Evolutionary conservation across 2,888 invertebrate species (phyloP).

Genomic region (Syritta pipiens): DNA sequence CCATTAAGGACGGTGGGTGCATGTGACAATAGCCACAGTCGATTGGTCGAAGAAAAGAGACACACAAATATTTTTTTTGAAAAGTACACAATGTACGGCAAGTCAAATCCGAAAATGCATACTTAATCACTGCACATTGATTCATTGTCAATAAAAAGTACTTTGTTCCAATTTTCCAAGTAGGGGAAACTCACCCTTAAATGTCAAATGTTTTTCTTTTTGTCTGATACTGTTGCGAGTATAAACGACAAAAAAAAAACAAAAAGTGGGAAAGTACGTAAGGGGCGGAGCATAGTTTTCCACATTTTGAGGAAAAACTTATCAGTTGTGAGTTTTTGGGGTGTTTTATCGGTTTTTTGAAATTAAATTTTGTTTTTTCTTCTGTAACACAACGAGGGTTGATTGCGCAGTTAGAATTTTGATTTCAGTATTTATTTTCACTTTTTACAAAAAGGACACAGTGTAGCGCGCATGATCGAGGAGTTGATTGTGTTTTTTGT

Average conservation of each 20-base stretch:
- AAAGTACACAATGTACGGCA: conserved; percentile 5
- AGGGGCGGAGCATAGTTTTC: conserved; percentile 77
- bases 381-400: conserved; percentile 20
- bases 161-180: conserved; percentile 32
- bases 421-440: conserved; percentile 77
- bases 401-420: conserved; percentile 67
- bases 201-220: conserved; percentile 27
- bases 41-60: conserved; percentile 4
- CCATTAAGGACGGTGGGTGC: conserved; percentile 6
- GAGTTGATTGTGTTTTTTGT: conserved; percentile 26
- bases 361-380: conserved; percentile 35
- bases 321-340: conserved; percentile 79
- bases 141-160: conserved; percentile 55
- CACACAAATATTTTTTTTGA: conserved; percentile 29
- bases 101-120: conserved; percentile 42
- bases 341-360: conserved; percentile 78
- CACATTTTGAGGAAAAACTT: conserved; percentile 78
- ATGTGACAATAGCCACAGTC: not conserved
- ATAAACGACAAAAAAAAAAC: conserved; percentile 12
- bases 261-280: conserved; percentile 69
- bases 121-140: conserved; percentile 54
- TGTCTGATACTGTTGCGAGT: conserved; percentile 34
- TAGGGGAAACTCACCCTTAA: conserved; percentile 59
- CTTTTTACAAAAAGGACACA: conserved; percentile 77
- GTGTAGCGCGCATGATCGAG: conserved; percentile 59